A percentile compares a stretch with the other conserved stretches of the same genome.
These are phyloP conservation scores for Tiaroga cobitis DNA, from an alignment of 2,797 vertebrate species.

Conservation along the genomic window DNA sequence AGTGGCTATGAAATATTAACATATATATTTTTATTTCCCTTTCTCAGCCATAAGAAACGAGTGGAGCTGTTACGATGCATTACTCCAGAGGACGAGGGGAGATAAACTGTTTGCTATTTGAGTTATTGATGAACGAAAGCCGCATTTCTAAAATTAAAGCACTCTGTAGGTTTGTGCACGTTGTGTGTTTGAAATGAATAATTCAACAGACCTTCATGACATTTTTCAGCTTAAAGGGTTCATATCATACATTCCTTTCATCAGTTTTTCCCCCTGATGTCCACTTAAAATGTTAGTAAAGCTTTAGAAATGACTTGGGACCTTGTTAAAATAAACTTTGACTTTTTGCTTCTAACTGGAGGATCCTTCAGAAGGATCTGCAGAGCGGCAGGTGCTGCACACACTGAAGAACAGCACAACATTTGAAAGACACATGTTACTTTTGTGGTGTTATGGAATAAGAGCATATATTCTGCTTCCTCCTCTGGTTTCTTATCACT, in stretches of 20 bases:
- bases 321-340: neutral
- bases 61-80: constrained; percentile 67
- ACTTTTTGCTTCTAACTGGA: neutral
- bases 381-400: neutral
- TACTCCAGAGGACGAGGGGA: constrained; percentile 59
- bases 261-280: neutral
- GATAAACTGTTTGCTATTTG: constrained; percentile 73
- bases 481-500: neutral
- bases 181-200: constrained; percentile 53
- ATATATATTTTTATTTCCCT: constrained; percentile 69
- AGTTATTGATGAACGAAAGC: constrained; percentile 75
- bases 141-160: constrained; percentile 63
- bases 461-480: neutral
- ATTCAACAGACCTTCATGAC: constrained; percentile 7
- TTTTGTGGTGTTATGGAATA: neutral
- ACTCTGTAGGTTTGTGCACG: constrained; percentile 18
- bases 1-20: constrained; percentile 75
- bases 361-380: neutral
- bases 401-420: neutral
- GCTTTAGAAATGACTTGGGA: neutral
- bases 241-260: constrained; percentile 6
- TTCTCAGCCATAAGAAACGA: constrained; percentile 68
- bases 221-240: constrained; percentile 4
- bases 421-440: neutral
- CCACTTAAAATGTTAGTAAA: constrained; percentile 28